Base-by-base conservation (phyloP, 2,797 vertebrate genomes). In the Micropoecilia bifurca region DNA sequence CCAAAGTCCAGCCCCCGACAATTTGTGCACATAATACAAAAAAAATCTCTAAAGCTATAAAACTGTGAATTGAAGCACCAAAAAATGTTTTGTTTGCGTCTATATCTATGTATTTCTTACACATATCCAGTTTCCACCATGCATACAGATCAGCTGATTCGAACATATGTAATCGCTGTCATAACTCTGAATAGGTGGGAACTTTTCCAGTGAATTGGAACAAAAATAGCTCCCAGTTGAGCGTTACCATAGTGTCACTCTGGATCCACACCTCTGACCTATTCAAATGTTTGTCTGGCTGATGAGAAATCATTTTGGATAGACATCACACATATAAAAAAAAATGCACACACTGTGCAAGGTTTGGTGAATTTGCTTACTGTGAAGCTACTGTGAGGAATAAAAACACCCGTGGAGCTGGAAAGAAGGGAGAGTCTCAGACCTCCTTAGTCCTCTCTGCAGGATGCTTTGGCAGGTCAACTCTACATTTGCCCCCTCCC, bases 401-500 rank as follows among this genome's bases (percentile, higher is more conserved):
- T 18, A 72, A 48, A 36, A 73, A 48, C 45, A 73, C 14, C 22
- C 7, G 6, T 59, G 30, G 18, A 50, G 28, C 33, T 73, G 30
- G 18, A 39, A 12, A 36, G 18, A 48, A 36, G 71, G 46, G 47
- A 73, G 43, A 33, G 16, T 73, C 22, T 73, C 71, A 73, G 46
- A 73, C 30, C 43, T 71, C 41, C 45, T 73, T 33, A 50, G 72
- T 74, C 47, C 48, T 39, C 50, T 33, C 28, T 50, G 46, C 47
- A 53, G 72, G 72, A 73, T 48, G 10, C 72, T 53, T 36, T n/a
- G 28, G 46, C 71, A 73, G 71, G 18, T 48, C 71, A 48, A 36
- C 9, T 33, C 46, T 48, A 36, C 20, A 73, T 50, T 73, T n/a
- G 5, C 53, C 6, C 33, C 41, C 41, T 1, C 41, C 41, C 41